Base-by-base conservation (phyloP, 1,140 invertebrate genomes). In the Drosophila nikananu region DNA sequence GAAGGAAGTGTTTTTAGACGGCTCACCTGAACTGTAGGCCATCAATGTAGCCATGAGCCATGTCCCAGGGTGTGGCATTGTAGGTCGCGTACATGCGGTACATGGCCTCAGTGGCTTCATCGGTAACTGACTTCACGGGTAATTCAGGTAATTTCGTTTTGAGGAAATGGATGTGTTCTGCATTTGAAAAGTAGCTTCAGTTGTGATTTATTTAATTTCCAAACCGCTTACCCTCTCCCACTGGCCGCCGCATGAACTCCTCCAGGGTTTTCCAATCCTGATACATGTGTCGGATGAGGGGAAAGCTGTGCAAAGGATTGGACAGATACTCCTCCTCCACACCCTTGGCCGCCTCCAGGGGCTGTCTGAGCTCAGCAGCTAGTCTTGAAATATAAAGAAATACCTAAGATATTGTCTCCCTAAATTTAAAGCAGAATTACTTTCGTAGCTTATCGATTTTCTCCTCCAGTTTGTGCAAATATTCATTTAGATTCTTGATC, bases 51-150 rank as follows among this genome's bases (percentile, higher is more conserved):
- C 99, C 99, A 41, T 96, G 94, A 2, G 98, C 97, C 65, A 99
- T 95, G 23, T 97, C 96, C 4, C 95, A 93, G 7, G 98, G 97
- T 25, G 98, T 95, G 6, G 99, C 94, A 65, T 96, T 95, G 93
- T 99, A 99, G 3, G 97, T 99, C 83, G 98, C 97, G 93, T 99
- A 98, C 7, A 99, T 94, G 52, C 98, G 94, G 73, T 98, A 96
- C 37, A 99, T 94, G 32, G 98, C 98, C 32, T 96, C 95, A 8
- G 98, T 98, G 10, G 98, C 98, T 3, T 98, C 99, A 79, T 95
- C 96, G 35, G 99, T 93, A 93, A 99, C 98, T 91, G 97, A 96
- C 54, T 96, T 94, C 4, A 95, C 95, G 2, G 97, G 97, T 92
- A 97, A 97, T 91, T 97, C 96, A 30, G 94, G 94, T 30, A 95